Percentiles rank a stretch among this genome's conserved stretches.
Evolutionary conservation across 2,113 vertebrate species (phyloP).

Genomic region (Hystrix cristata): DNA sequence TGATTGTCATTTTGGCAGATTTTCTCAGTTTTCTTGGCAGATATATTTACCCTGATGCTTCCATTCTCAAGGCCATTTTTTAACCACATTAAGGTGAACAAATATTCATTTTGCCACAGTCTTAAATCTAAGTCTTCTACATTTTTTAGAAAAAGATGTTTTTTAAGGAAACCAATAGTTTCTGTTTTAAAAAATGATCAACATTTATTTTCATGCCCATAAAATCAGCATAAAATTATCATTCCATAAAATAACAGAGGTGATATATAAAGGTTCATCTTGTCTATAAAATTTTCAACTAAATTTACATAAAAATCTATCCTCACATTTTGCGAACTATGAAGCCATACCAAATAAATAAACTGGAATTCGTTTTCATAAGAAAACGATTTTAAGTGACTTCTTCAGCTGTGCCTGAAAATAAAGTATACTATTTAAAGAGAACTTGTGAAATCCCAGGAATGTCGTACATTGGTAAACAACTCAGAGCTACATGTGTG

Average conservation of each 20-base stretch:
- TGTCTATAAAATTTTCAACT: not conserved
- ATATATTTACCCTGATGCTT: not conserved
- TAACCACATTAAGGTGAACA: not conserved
- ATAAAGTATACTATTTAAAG: constrained; percentile 55
- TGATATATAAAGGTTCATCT: not conserved
- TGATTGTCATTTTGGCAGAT: not conserved
- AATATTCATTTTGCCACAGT: not conserved
- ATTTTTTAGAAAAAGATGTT: constrained; percentile 4
- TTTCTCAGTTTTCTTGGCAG: not conserved
- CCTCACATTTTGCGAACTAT: not conserved
- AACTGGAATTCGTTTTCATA: constrained; percentile 2
- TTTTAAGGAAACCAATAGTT: not conserved
- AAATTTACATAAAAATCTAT: not conserved
- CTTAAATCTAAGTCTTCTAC: constrained; percentile 2
- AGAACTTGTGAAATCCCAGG: constrained; percentile 42
- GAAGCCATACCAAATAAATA: constrained; percentile 12
- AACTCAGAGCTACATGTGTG: constrained; percentile 62
- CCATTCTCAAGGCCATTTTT: constrained; percentile 47
- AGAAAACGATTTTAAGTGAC: constrained; percentile 37
- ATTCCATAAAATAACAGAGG: not conserved
- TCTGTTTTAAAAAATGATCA: constrained; percentile 33
- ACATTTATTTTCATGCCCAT: constrained; percentile 12
- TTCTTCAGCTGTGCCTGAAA: constrained; percentile 59
- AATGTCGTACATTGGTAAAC: constrained; percentile 67
- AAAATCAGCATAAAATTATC: not conserved